phyloP scores from a whole-genome alignment of 2,113 vertebrate genomes.

The Ascaphus truei region DNA sequence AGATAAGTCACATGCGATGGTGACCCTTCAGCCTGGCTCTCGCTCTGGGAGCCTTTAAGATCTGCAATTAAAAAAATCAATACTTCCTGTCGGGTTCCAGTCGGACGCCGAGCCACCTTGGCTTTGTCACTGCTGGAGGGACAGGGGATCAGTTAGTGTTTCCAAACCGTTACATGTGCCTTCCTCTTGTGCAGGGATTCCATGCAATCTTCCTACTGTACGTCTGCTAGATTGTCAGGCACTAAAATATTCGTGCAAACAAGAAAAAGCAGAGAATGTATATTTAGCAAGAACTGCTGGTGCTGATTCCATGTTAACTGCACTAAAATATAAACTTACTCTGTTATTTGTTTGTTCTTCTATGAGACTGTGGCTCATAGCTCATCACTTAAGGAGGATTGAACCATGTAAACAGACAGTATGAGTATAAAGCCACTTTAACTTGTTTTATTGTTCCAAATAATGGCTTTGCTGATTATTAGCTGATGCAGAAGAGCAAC shows the following conservation, averaged over 20 bases:
- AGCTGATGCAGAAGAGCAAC: neutral
- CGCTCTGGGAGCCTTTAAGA: slow-evolving; percentile 25
- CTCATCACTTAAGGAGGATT: too few relatives aligned
- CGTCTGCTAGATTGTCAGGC: too few relatives aligned
- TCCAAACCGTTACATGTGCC: slow-evolving; percentile 9
- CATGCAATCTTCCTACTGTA: too few relatives aligned
- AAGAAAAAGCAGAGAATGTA: too few relatives aligned
- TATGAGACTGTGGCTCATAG: neutral
- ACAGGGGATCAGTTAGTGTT: slow-evolving; percentile 26
- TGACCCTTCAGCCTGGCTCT: neutral
- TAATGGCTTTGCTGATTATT: neutral
- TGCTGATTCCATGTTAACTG: too few relatives aligned
- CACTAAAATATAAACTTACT: too few relatives aligned
- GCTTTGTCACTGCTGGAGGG: slow-evolving; percentile 22
- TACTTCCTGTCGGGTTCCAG: slow-evolving; percentile 26
- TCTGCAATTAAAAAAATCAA: slow-evolving; percentile 34
- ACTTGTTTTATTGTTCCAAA: neutral
- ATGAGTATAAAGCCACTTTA: neutral
- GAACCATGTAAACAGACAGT: slow-evolving; percentile 3
- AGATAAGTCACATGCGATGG: slow-evolving; percentile 26
- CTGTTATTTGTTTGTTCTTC: too few relatives aligned
- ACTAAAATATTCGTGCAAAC: too few relatives aligned
- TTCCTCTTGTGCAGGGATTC: neutral
- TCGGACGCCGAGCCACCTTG: slow-evolving; percentile 25
- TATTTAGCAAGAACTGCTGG: too few relatives aligned